Conservation (phyloP, 2,113 vertebrate genomes). For the Hyperoodon ampullatus region DNA sequence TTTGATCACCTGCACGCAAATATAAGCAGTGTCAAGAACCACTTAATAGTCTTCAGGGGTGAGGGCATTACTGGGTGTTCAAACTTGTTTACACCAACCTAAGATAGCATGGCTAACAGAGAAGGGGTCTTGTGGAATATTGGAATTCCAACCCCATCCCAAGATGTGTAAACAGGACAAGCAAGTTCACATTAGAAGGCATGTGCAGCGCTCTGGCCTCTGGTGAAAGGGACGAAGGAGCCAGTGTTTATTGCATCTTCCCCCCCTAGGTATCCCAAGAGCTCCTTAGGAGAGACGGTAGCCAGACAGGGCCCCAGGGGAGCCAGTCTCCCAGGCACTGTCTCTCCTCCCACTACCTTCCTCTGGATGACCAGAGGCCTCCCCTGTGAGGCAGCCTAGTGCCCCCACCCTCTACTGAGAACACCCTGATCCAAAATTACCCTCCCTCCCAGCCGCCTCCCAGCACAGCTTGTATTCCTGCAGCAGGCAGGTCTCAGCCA, state of each 20-base stretch:
- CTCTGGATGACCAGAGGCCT: not conserved
- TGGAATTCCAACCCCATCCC: not conserved
- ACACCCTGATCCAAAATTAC: not conserved
- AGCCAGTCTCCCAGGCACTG: not conserved
- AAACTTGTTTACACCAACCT: not conserved
- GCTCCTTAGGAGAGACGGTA: not conserved
- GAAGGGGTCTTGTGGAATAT: not conserved
- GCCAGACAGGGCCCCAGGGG: not conserved
- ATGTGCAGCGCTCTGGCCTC: not conserved
- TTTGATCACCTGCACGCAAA: not conserved
- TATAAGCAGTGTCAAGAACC: not conserved
- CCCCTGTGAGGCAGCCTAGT: not conserved
- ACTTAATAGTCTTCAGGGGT: not conserved
- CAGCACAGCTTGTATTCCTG: not conserved
- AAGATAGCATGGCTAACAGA: not conserved
- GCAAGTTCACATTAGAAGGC: not conserved
- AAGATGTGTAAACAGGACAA: not conserved
- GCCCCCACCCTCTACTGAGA: not conserved
- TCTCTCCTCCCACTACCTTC: not conserved
- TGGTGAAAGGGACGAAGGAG: not conserved
- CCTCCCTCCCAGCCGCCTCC: not conserved
- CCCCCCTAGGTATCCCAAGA: not conserved
- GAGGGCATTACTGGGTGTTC: not conserved
- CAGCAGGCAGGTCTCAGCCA: not conserved
- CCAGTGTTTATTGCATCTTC: not conserved